These are phyloP conservation scores for Heterodera filipjevi DNA, from an alignment of 2,888 invertebrate genomes.

Conservation along the genomic window DNA sequence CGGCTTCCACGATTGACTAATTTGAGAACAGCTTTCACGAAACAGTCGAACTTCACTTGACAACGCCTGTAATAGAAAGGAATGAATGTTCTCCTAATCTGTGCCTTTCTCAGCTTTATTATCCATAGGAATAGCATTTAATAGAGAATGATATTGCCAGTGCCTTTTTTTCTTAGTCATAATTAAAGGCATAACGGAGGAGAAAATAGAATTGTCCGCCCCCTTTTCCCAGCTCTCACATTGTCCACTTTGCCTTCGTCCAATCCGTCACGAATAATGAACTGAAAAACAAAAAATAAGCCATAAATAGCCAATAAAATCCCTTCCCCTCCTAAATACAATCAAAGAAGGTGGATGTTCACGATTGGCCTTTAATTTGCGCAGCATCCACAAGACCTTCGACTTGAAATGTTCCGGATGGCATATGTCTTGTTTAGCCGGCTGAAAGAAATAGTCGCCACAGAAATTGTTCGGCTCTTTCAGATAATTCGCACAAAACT, in stretches of 20 bases:
- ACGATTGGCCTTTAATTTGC: neutral
- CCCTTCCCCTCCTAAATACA: neutral
- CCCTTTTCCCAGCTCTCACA: slow-evolving; percentile 1
- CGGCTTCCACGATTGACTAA: slow-evolving; percentile 35
- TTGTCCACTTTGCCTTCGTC: slow-evolving; percentile 43
- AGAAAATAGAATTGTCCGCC: neutral
- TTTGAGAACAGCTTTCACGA: slow-evolving; percentile 16
- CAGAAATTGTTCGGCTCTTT: slow-evolving; percentile 31
- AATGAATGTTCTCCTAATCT: neutral
- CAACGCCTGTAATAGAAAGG: slow-evolving; percentile 5
- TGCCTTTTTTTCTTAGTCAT: no score
- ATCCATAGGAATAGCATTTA: no score
- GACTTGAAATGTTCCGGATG: slow-evolving; percentile 24
- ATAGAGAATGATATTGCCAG: no score
- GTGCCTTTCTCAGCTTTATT: neutral
- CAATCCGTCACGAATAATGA: slow-evolving; percentile 45
- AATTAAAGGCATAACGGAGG: no score
- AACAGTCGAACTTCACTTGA: slow-evolving; percentile 21
- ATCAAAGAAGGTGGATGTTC: slow-evolving; percentile 26
- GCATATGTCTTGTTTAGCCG: slow-evolving; percentile 24
- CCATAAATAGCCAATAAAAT: neutral
- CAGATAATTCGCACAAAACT: slow-evolving; percentile 32
- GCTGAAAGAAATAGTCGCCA: slow-evolving; percentile 42
- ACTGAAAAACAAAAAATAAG: neutral
- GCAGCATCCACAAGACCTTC: slow-evolving; percentile 18